Evolutionary conservation across 1,140 invertebrate genomes (phyloP), one percentile per base, ranked within the genome.

Genomic region (Sarcophaga bullata): DNA sequence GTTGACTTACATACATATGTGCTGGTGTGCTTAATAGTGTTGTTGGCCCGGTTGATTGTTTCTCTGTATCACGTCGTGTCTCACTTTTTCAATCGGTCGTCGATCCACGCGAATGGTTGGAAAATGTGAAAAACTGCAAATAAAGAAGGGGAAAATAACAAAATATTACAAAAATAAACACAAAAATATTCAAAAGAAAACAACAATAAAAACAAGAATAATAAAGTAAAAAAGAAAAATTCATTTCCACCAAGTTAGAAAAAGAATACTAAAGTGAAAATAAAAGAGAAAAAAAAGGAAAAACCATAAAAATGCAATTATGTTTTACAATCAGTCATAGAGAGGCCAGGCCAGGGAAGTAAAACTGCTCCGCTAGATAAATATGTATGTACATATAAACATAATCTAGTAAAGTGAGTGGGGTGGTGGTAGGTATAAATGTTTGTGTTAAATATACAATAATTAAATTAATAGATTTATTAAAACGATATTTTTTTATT

Each of bases 301-400:
- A 78, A 78, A 48, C 75, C 75, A 78, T 78, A 78, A 78, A 78
- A 78, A 78, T 78, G 75, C 75, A 78, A 78, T 78, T 78, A 78
- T 50, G 62, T 68, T 68, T 68, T 68, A 68, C 62, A 68, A 17
- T 68, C n/a, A 25, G 19, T 37, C 25, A 37, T 37, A 4, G 25
- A 37, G 25, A 37, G 25, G 25, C 25, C 4, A 68, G 62, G 17
- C 62, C 62, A n/a, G 17, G 8, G n/a, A 68, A 25, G 19, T 68
- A 68, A 19, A 9, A 68, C 17, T 19, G 19, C 19, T 68, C 17
- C n/a, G 50, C 50, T 52, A 52, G 25, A 37, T 37, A 37, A 37
- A 37, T 37, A 37, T 37, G 25, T 37, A 37, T 37, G 25, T 37
- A 37, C 4, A 4, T 37, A 37, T 37, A 37, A 37, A 37, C 25